A percentile compares a stretch with the other conserved stretches of the same genome.
These are phyloP conservation scores for Troides aeacus DNA, from an alignment of 2,888 invertebrate species.

Conservation along the genomic window DNA sequence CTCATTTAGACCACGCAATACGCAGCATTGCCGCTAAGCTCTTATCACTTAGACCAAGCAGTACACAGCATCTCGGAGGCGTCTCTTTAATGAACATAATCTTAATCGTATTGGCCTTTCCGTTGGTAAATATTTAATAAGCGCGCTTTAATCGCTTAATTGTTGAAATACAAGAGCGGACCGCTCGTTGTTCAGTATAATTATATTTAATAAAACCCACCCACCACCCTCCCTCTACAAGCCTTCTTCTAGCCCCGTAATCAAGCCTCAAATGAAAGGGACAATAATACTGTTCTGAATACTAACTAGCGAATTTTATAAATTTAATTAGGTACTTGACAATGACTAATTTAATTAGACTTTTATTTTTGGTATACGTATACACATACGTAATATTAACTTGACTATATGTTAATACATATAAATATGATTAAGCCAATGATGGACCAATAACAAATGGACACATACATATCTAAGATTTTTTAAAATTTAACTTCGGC, in stretches of 20 bases:
- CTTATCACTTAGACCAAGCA: slow-evolving; percentile 30
- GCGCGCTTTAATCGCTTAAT: slow-evolving; percentile 61
- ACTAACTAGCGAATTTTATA: neutral
- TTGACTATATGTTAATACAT: too few relatives aligned
- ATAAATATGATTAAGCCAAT: too few relatives aligned
- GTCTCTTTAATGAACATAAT: slow-evolving; percentile 52
- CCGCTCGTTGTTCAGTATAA: slow-evolving; percentile 29
- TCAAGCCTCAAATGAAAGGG: neutral
- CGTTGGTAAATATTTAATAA: slow-evolving; percentile 68
- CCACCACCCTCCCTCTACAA: neutral
- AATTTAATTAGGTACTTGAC: neutral
- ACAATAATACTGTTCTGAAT: neutral
- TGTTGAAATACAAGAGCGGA: slow-evolving; percentile 54
- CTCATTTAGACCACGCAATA: neutral
- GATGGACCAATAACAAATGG: too few relatives aligned
- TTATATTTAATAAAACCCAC: slow-evolving; percentile 13
- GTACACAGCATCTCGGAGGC: slow-evolving; percentile 32
- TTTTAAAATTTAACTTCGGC: too few relatives aligned
- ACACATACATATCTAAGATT: too few relatives aligned
- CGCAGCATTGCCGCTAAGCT: slow-evolving; percentile 20
- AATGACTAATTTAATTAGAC: too few relatives aligned
- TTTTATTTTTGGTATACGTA: neutral
- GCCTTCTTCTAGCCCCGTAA: neutral
- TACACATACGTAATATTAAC: too few relatives aligned
- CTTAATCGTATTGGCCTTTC: slow-evolving; percentile 59